Base-by-base conservation (phyloP, 2,797 vertebrate genomes). In the Columba guinea region DNA sequence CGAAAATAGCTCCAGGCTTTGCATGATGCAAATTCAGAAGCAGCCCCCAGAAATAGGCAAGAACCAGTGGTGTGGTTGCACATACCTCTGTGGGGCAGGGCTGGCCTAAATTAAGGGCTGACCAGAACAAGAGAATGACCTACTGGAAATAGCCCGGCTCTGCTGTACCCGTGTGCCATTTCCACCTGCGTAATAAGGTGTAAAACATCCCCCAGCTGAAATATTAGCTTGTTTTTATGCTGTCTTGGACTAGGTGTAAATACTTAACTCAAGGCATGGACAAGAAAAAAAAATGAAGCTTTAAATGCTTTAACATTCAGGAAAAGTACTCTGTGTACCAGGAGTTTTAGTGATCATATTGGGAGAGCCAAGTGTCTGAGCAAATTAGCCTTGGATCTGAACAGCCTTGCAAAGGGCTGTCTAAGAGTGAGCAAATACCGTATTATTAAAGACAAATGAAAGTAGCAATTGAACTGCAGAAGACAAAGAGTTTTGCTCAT, bases 401-500 rank as follows among this genome's bases (percentile, higher is more conserved):
- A 51, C 90, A 96, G 86, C 90, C 90, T 82, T 75, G 94, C 86
- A 73, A 95, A 49, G 14, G 77, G 84, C 90, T 96, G 96, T 71
- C 95, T 93, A 46, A 75, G 78, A 85, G 93, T 83, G 94, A 96
- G 93, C 94, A 96, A 97, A 96, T 67, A 95, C 93, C 94, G 11
- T 89, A 46, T 97, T 96, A 96, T 94, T 95, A 94, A 94, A 96
- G 95, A 95, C 88, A 95, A 96, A 96, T 68, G 93, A 87, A 96
- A 96, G 96, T 78, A 96, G 87, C 95, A 95, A 95, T 94, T 93
- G 94, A 90, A 11, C 84, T 79, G 93, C 58, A 84, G 85, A 79
- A 95, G 90, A 95, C 95, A 96, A 95, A 93, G 94, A 93, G 86
- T 82, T 96, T 94, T 93, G 77, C 90, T 94, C 85, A 21, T 60